phyloP scores from a whole-genome alignment of 1,140 invertebrate species.

The Platyscapa corneri region DNA sequence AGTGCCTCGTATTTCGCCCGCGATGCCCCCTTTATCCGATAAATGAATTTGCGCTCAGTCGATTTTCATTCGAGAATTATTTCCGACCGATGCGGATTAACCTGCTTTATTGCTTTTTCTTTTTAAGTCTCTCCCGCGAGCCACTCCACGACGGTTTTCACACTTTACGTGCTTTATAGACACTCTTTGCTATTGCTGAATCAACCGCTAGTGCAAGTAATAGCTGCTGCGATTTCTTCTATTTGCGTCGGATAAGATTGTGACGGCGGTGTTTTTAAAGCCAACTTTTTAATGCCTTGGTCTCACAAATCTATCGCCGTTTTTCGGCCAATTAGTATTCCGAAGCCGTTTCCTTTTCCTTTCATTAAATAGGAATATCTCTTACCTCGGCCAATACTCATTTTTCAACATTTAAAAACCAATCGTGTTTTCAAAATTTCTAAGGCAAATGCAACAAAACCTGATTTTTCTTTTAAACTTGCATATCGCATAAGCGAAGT shows the following conservation, averaged over 20 bases:
- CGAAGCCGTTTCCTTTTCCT: no score
- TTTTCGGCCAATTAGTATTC: no score
- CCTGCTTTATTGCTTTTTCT: constrained; percentile 9
- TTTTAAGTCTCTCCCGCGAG: not conserved
- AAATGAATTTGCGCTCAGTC: constrained; percentile 49
- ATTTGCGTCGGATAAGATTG: not conserved
- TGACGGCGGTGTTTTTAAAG: no score
- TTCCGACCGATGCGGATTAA: not conserved
- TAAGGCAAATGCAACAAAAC: no score
- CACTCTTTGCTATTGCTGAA: not conserved
- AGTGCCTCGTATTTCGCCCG: constrained; percentile 39
- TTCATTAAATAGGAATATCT: no score
- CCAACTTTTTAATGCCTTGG: no score
- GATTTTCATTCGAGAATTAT: constrained; percentile 43
- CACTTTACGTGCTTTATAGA: not conserved
- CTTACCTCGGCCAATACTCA: no score
- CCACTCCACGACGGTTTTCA: not conserved
- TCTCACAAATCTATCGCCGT: no score
- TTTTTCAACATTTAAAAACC: no score
- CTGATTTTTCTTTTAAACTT: no score
- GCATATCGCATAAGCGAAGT: no score
- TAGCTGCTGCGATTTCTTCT: not conserved
- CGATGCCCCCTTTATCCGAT: constrained; percentile 23
- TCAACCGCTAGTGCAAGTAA: not conserved
- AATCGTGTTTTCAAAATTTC: no score